These are phyloP conservation scores for Erpobdella octoculata DNA, from an alignment of 2,888 invertebrate genomes.

Conservation along the genomic window DNA sequence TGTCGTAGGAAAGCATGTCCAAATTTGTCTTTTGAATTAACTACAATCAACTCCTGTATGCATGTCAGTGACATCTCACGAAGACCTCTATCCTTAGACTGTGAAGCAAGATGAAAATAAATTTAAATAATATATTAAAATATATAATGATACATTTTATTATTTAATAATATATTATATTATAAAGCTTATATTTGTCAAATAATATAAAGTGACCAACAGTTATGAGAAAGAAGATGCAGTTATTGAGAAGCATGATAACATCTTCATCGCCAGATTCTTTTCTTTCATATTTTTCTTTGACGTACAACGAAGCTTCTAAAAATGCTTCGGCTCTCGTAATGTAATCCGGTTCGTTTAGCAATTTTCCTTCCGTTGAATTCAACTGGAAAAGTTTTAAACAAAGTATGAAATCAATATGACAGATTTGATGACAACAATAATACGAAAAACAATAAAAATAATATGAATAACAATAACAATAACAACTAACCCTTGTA, in stretches of 20 bases:
- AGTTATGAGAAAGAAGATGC: constrained; percentile 66
- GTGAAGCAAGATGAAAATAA: too few relatives aligned
- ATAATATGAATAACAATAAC: too few relatives aligned
- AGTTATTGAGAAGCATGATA: constrained; percentile 64
- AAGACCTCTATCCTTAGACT: background rate
- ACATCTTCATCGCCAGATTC: background rate
- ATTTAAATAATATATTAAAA: too few relatives aligned
- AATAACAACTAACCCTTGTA: too few relatives aligned
- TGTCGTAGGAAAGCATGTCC: constrained; percentile 32
- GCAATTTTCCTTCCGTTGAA: constrained; percentile 74
- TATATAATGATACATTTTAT: background rate
- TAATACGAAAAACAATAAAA: too few relatives aligned
- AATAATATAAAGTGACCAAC: constrained; percentile 40
- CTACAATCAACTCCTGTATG: constrained; percentile 1
- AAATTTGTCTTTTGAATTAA: constrained; percentile 22
- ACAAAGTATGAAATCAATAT: background rate
- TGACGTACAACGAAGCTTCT: constrained; percentile 53
- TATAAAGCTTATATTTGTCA: background rate
- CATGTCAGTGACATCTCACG: constrained; percentile 5
- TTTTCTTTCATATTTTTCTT: background rate
- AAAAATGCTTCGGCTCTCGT: constrained; percentile 71
- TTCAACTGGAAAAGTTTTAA: constrained; percentile 54
- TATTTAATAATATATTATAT: background rate
- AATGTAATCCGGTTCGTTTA: constrained; percentile 89
- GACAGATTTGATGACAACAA: too few relatives aligned